phyloP scores from a whole-genome alignment of 2,797 vertebrate species.

The Intellagama lesueurii region DNA sequence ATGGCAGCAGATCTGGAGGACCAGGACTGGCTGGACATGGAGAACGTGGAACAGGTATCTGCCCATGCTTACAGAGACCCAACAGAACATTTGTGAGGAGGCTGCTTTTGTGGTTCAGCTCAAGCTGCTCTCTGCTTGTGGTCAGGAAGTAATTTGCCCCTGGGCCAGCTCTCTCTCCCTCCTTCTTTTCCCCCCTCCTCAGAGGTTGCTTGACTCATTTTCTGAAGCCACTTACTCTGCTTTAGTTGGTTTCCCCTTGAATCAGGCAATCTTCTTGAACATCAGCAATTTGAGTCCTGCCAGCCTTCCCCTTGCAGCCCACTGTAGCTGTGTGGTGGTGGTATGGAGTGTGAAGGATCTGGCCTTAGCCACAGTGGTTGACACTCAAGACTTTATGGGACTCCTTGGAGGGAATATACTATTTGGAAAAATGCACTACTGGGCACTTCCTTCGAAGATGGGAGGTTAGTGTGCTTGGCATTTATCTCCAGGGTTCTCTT shows the following conservation, averaged over 20 bases:
- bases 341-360: background rate
- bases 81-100: too few species aligned
- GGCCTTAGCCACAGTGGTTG: background rate
- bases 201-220: background rate
- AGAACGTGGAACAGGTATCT: conserved; percentile 93
- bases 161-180: background rate
- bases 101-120: background rate
- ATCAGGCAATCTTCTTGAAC: background rate
- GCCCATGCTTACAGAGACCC: background rate
- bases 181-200: background rate
- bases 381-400: background rate
- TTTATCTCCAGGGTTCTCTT: accelerated
- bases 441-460: background rate
- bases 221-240: background rate
- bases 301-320: background rate
- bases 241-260: background rate
- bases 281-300: background rate
- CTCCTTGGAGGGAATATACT: background rate
- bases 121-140: background rate
- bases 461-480: conserved; percentile 63
- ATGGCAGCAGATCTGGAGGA: conserved; percentile 94
- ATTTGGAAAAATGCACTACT: too few species aligned
- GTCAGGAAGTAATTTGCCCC: background rate
- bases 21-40: conserved; percentile 99
- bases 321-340: background rate